phyloP scores from a whole-genome alignment of 2,797 vertebrate species.

The Microhierax caerulescens region DNA sequence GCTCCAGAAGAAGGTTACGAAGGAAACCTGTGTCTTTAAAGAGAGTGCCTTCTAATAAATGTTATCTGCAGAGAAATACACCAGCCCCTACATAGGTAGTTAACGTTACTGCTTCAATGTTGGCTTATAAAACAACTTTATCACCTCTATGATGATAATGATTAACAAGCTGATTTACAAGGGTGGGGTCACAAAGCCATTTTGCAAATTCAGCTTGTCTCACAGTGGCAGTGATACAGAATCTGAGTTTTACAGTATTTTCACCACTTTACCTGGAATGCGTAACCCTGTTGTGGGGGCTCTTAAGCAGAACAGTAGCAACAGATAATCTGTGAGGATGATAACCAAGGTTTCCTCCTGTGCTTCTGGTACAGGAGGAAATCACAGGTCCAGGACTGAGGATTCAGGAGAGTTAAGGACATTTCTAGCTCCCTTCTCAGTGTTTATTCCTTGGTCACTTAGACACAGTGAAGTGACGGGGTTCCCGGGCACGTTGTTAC shows the following conservation, averaged over 20 bases:
- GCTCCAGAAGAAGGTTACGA: background rate
- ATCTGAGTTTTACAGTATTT: conserved; percentile 1
- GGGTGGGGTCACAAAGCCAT: conserved; percentile 50
- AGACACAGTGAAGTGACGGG: background rate
- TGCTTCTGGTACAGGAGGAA: background rate
- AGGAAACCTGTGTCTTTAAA: conserved; percentile 47
- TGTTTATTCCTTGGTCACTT: background rate
- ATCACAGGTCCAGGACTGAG: background rate
- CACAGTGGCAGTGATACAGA: background rate
- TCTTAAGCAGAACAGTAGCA: background rate
- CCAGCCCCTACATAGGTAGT: conserved; percentile 40
- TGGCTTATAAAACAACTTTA: conserved; percentile 62
- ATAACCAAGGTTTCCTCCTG: background rate
- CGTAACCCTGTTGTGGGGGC: background rate
- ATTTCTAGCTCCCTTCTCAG: background rate
- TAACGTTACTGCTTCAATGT: conserved; percentile 51
- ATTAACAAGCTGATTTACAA: conserved; percentile 69
- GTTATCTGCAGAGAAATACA: conserved; percentile 66
- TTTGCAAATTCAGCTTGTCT: conserved; percentile 31
- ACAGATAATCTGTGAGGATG: background rate
- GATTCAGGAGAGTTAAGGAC: background rate
- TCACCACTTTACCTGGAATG: conserved; percentile 5
- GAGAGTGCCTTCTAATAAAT: conserved; percentile 46
- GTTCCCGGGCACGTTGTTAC: background rate
- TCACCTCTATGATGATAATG: conserved; percentile 48